phyloP scores from a whole-genome alignment of 2,797 vertebrate genomes.

The Pelobates cultripes region DNA sequence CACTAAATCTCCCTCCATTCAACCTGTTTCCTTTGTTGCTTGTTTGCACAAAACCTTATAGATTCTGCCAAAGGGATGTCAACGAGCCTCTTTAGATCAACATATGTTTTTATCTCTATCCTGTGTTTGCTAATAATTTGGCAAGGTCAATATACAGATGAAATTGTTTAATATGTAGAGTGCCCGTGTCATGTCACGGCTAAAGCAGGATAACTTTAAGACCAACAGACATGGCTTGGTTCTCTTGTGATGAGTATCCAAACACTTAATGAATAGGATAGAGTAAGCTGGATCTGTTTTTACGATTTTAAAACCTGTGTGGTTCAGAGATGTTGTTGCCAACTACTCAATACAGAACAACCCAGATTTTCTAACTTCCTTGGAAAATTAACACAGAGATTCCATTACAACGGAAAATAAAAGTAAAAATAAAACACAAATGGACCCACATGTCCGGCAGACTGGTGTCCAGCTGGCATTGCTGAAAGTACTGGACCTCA shows the following conservation, averaged over 20 bases:
- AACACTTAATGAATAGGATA: background rate
- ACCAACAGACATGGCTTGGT: background rate
- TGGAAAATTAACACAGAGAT: background rate
- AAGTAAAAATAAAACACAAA: slow-evolving; percentile 4
- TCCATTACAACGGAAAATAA: background rate
- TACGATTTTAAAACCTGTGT: background rate
- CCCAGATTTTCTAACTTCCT: background rate
- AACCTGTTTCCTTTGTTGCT: background rate
- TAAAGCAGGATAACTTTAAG: too few species aligned
- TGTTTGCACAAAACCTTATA: background rate
- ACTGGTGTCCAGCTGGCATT: background rate
- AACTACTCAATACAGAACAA: slow-evolving; percentile 8
- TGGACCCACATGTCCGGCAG: background rate
- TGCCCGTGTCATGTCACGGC: too few species aligned
- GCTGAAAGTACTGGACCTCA: background rate
- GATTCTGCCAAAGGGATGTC: background rate
- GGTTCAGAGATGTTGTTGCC: background rate
- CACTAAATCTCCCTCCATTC: background rate
- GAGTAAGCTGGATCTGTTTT: background rate
- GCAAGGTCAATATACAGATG: background rate
- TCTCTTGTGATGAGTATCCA: background rate
- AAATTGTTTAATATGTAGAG: background rate
- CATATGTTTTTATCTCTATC: background rate
- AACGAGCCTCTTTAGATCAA: background rate
- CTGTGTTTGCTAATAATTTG: background rate